These are phyloP conservation scores for Mantis religiosa DNA, from an alignment of 2,888 invertebrate genomes.

Conservation along the genomic window DNA sequence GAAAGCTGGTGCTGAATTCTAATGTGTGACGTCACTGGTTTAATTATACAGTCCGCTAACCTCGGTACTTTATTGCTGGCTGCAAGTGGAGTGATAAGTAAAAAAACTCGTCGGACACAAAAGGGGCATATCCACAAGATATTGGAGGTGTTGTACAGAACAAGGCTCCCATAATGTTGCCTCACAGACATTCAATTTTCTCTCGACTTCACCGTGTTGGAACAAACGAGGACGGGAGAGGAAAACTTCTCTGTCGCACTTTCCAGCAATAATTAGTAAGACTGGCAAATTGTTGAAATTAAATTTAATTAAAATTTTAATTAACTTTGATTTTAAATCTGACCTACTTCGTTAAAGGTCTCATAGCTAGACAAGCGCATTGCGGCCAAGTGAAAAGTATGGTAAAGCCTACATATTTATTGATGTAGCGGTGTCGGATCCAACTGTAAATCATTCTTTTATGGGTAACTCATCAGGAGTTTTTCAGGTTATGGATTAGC, in stretches of 20 bases:
- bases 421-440: too few relatives aligned
- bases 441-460: too few relatives aligned
- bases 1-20: background rate
- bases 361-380: too few relatives aligned
- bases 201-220: background rate
- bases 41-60: background rate
- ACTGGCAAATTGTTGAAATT: too few relatives aligned
- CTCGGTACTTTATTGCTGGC: background rate
- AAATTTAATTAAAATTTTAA: too few relatives aligned
- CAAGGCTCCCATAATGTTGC: background rate
- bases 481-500: too few relatives aligned
- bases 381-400: too few relatives aligned
- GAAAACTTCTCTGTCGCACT: background rate
- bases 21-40: background rate
- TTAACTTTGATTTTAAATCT: too few relatives aligned
- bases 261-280: background rate
- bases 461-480: too few relatives aligned
- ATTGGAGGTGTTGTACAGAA: background rate
- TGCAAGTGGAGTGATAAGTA: background rate
- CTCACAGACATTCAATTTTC: background rate
- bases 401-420: too few relatives aligned
- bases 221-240: background rate
- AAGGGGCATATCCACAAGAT: background rate
- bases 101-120: background rate
- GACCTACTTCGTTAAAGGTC: too few relatives aligned